Conservation (phyloP, 92 coral and sea anemone species). For the Bergia puertoricense region DNA sequence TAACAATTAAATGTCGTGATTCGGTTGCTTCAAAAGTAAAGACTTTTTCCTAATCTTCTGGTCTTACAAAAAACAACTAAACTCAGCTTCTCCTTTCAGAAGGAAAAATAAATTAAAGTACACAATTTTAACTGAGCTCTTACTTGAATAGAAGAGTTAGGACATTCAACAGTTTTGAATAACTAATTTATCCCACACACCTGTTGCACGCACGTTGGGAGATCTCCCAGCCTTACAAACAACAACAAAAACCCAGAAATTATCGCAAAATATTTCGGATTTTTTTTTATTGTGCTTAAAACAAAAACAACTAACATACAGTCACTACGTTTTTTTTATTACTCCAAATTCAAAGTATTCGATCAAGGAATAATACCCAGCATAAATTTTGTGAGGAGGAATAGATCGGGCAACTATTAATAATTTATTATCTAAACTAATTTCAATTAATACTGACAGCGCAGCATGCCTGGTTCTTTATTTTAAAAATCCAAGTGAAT, state of each 20-base stretch:
- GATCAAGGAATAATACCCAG: neutral
- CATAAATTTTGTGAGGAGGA: neutral
- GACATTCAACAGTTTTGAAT: neutral
- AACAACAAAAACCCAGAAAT: neutral
- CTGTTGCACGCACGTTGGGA: conserved; percentile 10
- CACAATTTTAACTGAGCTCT: neutral
- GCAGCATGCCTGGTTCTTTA: neutral
- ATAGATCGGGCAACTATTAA: neutral
- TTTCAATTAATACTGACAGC: neutral
- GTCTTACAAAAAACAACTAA: neutral
- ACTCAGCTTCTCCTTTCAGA: neutral
- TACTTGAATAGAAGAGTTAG: neutral
- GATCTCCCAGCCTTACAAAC: neutral
- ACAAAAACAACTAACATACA: too few relatives aligned
- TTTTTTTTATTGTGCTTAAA: too few relatives aligned
- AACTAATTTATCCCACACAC: neutral
- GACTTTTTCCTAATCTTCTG: neutral
- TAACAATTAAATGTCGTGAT: neutral
- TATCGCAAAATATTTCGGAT: neutral
- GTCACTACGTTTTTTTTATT: neutral
- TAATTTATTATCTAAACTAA: neutral
- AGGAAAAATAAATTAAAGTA: neutral
- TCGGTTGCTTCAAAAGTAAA: neutral
- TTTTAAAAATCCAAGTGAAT: neutral
- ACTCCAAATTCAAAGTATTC: too few relatives aligned